Conservation (phyloP, 2,888 invertebrate species). For the Orthosia incerta region DNA sequence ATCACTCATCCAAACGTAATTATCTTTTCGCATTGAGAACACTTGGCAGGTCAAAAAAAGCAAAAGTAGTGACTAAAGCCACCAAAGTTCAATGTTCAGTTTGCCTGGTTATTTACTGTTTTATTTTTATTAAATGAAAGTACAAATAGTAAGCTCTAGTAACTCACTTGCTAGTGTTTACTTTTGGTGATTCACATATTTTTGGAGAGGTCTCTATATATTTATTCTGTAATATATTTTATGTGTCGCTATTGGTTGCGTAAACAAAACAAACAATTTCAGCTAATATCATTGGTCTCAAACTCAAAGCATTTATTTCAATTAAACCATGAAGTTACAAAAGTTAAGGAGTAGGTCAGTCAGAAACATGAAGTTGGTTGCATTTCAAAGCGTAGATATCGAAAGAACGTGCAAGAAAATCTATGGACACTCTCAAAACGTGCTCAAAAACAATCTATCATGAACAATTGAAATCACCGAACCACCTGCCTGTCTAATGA, state of each 20-base stretch:
- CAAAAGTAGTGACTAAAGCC: conserved; percentile 15
- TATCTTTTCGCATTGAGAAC: conserved; percentile 13
- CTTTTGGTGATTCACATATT: neutral
- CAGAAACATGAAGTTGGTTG: too few relatives aligned
- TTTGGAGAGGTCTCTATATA: neutral
- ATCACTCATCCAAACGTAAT: conserved; percentile 29
- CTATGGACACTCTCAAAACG: too few relatives aligned
- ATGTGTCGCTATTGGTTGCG: too few relatives aligned
- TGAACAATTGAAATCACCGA: neutral
- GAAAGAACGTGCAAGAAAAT: too few relatives aligned
- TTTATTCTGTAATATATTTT: too few relatives aligned
- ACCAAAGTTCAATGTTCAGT: conserved; percentile 27
- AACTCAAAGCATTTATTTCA: too few relatives aligned
- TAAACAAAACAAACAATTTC: too few relatives aligned
- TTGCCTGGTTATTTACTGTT: conserved; percentile 25
- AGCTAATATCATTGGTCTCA: too few relatives aligned
- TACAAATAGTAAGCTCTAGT: neutral
- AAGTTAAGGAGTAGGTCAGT: too few relatives aligned
- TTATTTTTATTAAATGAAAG: conserved; percentile 15
- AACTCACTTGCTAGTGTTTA: neutral
- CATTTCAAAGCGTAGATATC: too few relatives aligned
- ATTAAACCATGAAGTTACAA: too few relatives aligned
- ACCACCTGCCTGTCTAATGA: conserved; percentile 28
- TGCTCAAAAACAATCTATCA: too few relatives aligned
- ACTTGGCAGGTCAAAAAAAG: conserved; percentile 24